Evolutionary conservation across 2,113 vertebrate genomes (phyloP).

Genomic region (Lagopus leucura): DNA sequence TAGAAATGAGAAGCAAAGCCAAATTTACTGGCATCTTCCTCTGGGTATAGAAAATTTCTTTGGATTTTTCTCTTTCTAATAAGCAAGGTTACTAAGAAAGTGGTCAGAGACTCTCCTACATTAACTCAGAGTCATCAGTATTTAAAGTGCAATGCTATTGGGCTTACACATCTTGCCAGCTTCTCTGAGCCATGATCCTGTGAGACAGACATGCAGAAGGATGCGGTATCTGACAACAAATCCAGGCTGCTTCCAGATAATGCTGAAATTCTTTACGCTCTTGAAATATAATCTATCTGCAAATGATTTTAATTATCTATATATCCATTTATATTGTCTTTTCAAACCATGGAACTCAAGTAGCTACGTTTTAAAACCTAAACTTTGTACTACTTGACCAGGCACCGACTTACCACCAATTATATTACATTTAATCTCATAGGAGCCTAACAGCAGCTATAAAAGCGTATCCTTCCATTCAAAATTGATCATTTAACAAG

Average conservation of each 20-base stretch:
- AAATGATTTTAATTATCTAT: constrained; percentile 28
- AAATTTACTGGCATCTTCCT: not conserved
- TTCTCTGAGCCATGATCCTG: constrained; percentile 4
- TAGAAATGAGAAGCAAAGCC: not conserved
- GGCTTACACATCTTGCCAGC: constrained; percentile 24
- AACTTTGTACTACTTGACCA: constrained; percentile 27
- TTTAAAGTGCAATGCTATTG: constrained; percentile 27
- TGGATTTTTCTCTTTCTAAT: constrained; percentile 6
- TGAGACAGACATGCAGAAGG: not conserved
- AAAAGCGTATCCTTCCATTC: not conserved
- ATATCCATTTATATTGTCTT: not conserved
- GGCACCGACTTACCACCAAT: not conserved
- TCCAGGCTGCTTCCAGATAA: constrained; percentile 10
- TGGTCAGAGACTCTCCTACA: constrained; percentile 19
- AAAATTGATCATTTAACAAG: constrained; percentile 36
- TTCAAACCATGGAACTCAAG: not conserved
- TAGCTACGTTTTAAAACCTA: constrained; percentile 5
- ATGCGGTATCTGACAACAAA: constrained; percentile 36
- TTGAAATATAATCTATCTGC: constrained; percentile 29
- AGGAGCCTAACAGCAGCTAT: not conserved
- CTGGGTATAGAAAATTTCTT: constrained; percentile 6
- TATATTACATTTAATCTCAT: not conserved
- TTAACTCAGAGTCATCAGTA: not conserved
- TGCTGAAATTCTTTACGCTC: not conserved
- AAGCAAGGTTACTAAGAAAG: constrained; percentile 28